Evolutionary conservation across 2,797 vertebrate genomes (phyloP).

Genomic region (Mormyrus hasselquistii): DNA sequence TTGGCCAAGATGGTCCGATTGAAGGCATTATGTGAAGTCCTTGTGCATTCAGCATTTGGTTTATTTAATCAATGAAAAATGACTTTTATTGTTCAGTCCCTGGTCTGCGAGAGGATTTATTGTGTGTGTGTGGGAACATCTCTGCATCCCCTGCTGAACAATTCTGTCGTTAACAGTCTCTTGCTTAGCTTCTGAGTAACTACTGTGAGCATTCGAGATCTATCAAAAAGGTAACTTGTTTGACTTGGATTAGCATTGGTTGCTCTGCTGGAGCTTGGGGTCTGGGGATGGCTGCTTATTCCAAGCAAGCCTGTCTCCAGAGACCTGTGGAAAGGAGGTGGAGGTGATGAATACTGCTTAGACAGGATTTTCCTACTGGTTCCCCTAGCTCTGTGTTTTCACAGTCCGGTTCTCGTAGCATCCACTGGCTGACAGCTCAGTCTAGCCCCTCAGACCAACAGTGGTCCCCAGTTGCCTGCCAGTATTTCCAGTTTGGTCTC

Average conservation of each 20-base stretch:
- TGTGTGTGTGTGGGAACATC: background rate
- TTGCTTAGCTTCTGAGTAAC: background rate
- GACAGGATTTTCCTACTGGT: conserved; percentile 47
- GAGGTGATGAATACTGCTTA: conserved; percentile 38
- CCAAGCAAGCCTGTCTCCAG: conserved; percentile 34
- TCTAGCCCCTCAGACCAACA: conserved; percentile 25
- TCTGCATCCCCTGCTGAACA: background rate
- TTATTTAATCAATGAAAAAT: background rate
- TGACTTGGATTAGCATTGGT: conserved; percentile 14
- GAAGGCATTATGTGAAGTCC: background rate
- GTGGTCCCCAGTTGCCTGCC: background rate
- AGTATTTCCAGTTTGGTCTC: background rate
- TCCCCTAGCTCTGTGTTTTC: conserved; percentile 40
- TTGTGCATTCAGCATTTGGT: background rate
- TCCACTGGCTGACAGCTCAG: conserved; percentile 31
- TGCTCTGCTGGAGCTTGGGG: conserved; percentile 28
- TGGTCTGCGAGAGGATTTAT: background rate
- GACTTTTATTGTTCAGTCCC: background rate
- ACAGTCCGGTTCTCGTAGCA: background rate
- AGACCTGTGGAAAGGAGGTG: conserved; percentile 27
- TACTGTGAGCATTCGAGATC: background rate
- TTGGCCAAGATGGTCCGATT: background rate
- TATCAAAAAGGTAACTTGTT: conserved; percentile 10
- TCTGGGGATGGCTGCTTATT: conserved; percentile 28
- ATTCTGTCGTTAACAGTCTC: background rate